Base-by-base conservation (phyloP, 2,888 invertebrate species). In the Morpho achilles region DNA sequence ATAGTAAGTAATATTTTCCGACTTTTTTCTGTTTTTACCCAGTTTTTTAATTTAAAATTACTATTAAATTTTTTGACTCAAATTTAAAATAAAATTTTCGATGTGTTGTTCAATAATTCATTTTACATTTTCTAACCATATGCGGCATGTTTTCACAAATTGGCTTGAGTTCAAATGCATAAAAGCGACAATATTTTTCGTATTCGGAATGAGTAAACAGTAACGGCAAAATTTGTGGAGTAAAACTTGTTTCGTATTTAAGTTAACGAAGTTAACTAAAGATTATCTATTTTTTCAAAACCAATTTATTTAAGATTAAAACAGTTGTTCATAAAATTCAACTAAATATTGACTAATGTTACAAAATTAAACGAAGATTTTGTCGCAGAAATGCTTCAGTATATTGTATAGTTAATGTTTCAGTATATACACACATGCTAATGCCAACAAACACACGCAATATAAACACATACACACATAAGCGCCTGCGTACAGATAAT, bases 161-260 rank as follows among this genome's bases (percentile, higher is more conserved):
- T 76, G 76, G 76, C 76, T 66, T 66, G 56, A 58, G 66, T 70
- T 75, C 75, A 76, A 75, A 58, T 49, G 57, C 65, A 62, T 67
- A 65, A 56, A 56, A 52, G 62, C 43, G 55, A 61, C 60, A 61
- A 67, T 66, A 65, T 59, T 62, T 62, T 59, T 57, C 61, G 51
- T 55, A 58, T 61, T 58, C 61, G 55, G 52, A 58, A 61, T 61
- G 45, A 48, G 58, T 55, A 61, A 52, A 52, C 41, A 52, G 49
- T 55, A 54, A 55, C 54, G 47, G 42, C n/a, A 45, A 46, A 32
- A 41, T 53, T 53, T 41, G 53, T n/a, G 46, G 48, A 59, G 54
- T 47, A 51, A 47, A 51, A 55, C 16, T 48, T 39, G 23, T 53
- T 49, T 48, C 46, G 46, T 16, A 53, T 41, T 40, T n/a, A 22